Evolutionary conservation across 2,888 invertebrate species (phyloP).

Genomic region (Hesperia comma): DNA sequence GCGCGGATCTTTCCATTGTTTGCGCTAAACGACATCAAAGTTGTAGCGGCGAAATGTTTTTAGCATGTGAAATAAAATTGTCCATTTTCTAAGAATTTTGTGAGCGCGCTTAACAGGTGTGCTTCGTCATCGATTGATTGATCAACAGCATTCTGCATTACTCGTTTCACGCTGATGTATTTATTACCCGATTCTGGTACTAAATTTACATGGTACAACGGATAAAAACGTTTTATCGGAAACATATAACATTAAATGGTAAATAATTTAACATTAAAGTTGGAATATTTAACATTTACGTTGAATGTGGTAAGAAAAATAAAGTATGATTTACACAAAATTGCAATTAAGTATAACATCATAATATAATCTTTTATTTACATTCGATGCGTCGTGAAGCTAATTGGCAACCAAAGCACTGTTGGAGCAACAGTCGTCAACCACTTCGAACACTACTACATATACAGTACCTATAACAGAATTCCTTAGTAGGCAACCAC

Average conservation of each 20-base stretch:
- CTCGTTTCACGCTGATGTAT: constrained; percentile 28
- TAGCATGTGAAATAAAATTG: constrained; percentile 76
- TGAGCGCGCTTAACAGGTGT: constrained; percentile 51
- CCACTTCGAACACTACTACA: too few relatives aligned
- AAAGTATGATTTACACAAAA: too few relatives aligned
- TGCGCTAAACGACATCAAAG: constrained; percentile 84
- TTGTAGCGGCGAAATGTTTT: constrained; percentile 73
- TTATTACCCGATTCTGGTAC: constrained; percentile 30
- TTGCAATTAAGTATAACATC: too few relatives aligned
- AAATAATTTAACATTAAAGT: background rate
- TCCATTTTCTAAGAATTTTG: constrained; percentile 66
- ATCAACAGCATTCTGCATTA: constrained; percentile 36
- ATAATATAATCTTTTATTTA: too few relatives aligned
- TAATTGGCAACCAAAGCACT: too few relatives aligned
- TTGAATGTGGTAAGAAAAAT: too few relatives aligned
- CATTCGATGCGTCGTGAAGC: too few relatives aligned
- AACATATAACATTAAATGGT: constrained; percentile 11
- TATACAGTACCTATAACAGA: too few relatives aligned
- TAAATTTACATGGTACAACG: constrained; percentile 27
- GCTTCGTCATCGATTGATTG: constrained; percentile 45
- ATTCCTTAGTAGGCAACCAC: too few relatives aligned
- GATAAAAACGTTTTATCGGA: constrained; percentile 2
- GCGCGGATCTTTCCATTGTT: constrained; percentile 79
- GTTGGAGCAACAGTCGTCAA: too few relatives aligned
- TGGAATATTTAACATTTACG: too few relatives aligned